These are phyloP conservation scores for Leucosticte australis DNA, from an alignment of 2,113 vertebrate genomes.

Conservation along the genomic window DNA sequence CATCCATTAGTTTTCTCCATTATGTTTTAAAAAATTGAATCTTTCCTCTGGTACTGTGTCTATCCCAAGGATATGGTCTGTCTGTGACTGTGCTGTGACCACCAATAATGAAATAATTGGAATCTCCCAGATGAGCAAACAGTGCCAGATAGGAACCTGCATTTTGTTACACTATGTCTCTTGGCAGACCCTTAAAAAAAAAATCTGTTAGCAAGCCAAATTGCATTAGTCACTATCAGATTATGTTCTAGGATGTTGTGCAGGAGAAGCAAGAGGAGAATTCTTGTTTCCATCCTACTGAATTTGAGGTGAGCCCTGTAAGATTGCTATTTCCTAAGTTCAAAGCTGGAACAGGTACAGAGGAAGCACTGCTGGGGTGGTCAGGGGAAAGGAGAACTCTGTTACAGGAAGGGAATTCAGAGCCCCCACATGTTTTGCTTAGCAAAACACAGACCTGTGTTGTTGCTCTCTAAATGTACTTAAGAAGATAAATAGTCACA, in stretches of 20 bases:
- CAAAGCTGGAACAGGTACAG: not conserved
- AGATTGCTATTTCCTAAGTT: not conserved
- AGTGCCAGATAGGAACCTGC: not conserved
- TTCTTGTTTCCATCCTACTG: not conserved
- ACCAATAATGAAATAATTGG: not conserved
- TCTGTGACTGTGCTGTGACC: not conserved
- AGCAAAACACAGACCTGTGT: not conserved
- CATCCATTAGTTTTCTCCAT: not conserved
- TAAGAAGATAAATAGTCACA: not conserved
- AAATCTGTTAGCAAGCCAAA: not conserved
- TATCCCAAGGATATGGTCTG: not conserved
- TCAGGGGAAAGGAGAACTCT: not conserved
- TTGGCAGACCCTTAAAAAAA: not conserved
- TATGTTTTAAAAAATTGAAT: not conserved
- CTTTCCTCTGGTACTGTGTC: not conserved
- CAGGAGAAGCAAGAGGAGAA: not conserved
- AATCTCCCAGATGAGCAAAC: not conserved
- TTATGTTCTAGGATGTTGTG: not conserved
- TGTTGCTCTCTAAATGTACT: not conserved
- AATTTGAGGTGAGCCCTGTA: not conserved
- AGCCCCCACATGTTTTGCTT: not conserved
- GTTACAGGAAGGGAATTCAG: not conserved
- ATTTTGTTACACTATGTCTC: not conserved
- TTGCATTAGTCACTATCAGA: not conserved
- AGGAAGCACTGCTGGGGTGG: not conserved